phyloP scores from a whole-genome alignment of 2,888 invertebrate genomes.

The Macrophya annulata region DNA sequence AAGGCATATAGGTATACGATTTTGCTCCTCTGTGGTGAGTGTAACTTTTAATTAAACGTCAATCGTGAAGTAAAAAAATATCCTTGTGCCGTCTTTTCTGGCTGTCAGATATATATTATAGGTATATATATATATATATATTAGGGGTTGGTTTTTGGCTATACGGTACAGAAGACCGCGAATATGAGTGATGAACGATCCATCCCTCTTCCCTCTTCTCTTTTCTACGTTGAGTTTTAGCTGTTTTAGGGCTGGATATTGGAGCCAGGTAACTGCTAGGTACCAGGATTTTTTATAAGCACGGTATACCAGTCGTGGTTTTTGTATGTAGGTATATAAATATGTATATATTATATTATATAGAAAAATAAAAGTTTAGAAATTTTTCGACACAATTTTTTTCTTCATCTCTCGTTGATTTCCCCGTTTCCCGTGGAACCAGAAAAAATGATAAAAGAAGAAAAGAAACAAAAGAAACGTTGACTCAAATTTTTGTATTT shows the following conservation, averaged over 20 bases:
- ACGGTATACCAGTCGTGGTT: too few relatives aligned
- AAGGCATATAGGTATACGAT: neutral
- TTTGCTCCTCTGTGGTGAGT: constrained; percentile 52
- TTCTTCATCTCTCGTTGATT: neutral
- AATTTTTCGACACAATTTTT: neutral
- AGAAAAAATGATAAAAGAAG: neutral
- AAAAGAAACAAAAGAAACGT: neutral
- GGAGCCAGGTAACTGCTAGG: neutral
- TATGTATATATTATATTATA: neutral
- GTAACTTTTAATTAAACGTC: constrained; percentile 75
- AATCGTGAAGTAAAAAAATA: constrained; percentile 68
- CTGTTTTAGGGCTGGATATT: neutral
- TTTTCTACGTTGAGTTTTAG: neutral
- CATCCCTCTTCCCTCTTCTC: neutral
- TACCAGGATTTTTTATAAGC: neutral
- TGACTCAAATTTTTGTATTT: too few relatives aligned
- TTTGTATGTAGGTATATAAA: neutral
- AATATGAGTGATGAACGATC: constrained; percentile 64
- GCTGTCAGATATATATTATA: constrained; percentile 65
- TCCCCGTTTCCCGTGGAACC: too few relatives aligned
- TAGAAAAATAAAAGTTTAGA: neutral
- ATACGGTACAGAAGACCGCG: constrained; percentile 1
- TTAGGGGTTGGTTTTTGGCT: neutral
- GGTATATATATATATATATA: constrained; percentile 53
- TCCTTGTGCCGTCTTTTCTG: constrained; percentile 54